Percentiles rank a stretch among this genome's conserved stretches.
phyloP scores from a whole-genome alignment of 2,888 invertebrate genomes.

The Leucozona laternaria region DNA sequence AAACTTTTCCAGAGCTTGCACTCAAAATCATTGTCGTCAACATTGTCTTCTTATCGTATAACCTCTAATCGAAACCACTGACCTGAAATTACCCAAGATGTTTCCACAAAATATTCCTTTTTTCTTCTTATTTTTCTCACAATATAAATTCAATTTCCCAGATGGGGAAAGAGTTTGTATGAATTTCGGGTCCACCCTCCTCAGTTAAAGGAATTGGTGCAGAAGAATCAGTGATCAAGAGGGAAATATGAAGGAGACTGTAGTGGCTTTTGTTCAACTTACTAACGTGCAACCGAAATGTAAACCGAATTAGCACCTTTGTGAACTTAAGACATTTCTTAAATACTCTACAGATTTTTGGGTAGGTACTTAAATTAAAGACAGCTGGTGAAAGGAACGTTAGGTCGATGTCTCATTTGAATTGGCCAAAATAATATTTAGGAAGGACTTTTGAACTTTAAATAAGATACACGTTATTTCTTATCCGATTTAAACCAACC shows the following conservation, averaged over 20 bases:
- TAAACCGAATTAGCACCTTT: background rate
- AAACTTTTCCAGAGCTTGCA: slow-evolving; percentile 64
- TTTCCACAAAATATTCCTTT: slow-evolving; percentile 13
- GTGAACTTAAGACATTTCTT: background rate
- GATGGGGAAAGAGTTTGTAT: background rate
- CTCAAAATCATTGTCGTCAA: slow-evolving; percentile 56
- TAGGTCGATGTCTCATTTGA: background rate
- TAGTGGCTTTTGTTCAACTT: background rate
- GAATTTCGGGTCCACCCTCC: slow-evolving; percentile 25
- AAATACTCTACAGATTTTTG: background rate
- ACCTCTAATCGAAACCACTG: slow-evolving; percentile 69
- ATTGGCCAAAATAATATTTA: background rate
- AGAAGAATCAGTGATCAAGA: slow-evolving; percentile 57
- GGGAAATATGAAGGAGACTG: slow-evolving; percentile 4
- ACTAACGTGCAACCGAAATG: slow-evolving; percentile 3
- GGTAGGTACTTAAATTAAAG: background rate
- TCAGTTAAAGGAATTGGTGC: slow-evolving; percentile 51
- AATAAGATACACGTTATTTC: background rate
- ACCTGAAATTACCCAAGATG: slow-evolving; percentile 68
- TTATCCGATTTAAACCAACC: background rate
- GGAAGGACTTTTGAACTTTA: background rate
- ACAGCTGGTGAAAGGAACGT: background rate
- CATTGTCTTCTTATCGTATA: slow-evolving; percentile 72
- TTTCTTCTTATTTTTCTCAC: slow-evolving; percentile 1
- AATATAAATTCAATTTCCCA: background rate